Conservation (phyloP, 2,888 invertebrate genomes). For the Agonopterix alstromeriana region DNA sequence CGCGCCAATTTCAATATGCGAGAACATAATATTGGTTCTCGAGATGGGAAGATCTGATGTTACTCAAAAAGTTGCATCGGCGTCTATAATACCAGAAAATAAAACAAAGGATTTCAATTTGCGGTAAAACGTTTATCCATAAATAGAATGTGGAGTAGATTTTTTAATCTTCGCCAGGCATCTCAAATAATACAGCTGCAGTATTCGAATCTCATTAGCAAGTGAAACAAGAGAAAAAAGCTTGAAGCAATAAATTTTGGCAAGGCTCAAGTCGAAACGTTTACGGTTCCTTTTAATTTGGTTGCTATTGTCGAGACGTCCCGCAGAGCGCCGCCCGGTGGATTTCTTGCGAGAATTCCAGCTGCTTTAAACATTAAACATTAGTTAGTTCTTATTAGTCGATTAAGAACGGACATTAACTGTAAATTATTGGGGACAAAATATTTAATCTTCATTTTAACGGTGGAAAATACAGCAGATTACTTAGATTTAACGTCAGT, state of each 20-base stretch:
- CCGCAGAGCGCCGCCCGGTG: conserved; percentile 63
- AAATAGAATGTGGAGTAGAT: conserved; percentile 32
- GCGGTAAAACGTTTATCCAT: conserved; percentile 25
- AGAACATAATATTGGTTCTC: conserved; percentile 38
- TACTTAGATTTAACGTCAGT: background rate
- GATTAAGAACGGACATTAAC: conserved; percentile 49
- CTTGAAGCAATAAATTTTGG: conserved; percentile 70
- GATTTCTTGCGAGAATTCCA: conserved; percentile 69
- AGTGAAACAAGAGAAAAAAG: conserved; percentile 67
- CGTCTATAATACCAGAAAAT: conserved; percentile 19
- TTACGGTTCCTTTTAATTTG: conserved; percentile 76
- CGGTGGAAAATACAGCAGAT: background rate
- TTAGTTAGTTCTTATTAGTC: conserved; percentile 68
- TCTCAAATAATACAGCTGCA: conserved; percentile 63
- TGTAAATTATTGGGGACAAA: conserved; percentile 30
- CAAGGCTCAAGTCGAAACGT: conserved; percentile 71
- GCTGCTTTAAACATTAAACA: conserved; percentile 53
- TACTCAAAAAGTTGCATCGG: conserved; percentile 4
- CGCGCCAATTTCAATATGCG: conserved; percentile 51
- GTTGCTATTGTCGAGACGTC: conserved; percentile 70
- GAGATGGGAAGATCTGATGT: conserved; percentile 7
- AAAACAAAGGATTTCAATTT: conserved; percentile 34
- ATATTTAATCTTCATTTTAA: background rate
- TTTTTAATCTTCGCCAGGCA: conserved; percentile 48
- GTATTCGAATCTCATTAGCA: conserved; percentile 73